Conservation (phyloP, 2,888 invertebrate genomes). For the Seladonia tumulorum region DNA sequence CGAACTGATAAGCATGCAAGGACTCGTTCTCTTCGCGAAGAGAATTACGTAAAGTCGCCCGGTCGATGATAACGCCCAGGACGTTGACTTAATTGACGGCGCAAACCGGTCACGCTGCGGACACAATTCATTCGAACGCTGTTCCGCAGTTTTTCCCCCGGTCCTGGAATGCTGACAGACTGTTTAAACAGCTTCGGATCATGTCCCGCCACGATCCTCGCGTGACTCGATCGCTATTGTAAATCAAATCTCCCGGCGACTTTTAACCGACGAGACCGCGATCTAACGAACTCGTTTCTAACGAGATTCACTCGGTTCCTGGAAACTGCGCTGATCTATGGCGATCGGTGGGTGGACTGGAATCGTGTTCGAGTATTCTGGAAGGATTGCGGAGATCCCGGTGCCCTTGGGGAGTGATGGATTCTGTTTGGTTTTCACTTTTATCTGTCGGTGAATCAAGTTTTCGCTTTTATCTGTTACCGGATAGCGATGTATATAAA, state of each 20-base stretch:
- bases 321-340: not conserved
- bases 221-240: slow-evolving; percentile 33
- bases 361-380: not conserved
- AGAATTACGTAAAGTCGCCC: slow-evolving; percentile 15
- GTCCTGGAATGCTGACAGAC: slow-evolving; percentile 14
- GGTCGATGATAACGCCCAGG: not conserved
- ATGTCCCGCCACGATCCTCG: slow-evolving; percentile 10
- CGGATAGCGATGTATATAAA: not conserved
- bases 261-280: not conserved
- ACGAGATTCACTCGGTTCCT: not conserved
- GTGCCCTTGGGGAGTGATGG: not conserved
- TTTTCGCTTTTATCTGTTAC: not conserved
- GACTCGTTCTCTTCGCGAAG: not conserved
- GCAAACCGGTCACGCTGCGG: slow-evolving; percentile 15
- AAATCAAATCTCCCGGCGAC: slow-evolving; percentile 18
- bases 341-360: not conserved
- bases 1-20: not conserved
- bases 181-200: not conserved
- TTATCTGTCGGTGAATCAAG: not conserved
- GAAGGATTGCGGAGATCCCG: not conserved
- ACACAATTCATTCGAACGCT: slow-evolving; percentile 38
- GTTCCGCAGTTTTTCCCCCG: slow-evolving; percentile 27
- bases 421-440: not conserved
- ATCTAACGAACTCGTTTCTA: slow-evolving; percentile 4
- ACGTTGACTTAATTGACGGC: slow-evolving; percentile 23